A percentile compares a stretch with the other conserved stretches of the same genome.
phyloP scores from a whole-genome alignment of 2,113 vertebrate species.

The Ardeotis arabs region DNA sequence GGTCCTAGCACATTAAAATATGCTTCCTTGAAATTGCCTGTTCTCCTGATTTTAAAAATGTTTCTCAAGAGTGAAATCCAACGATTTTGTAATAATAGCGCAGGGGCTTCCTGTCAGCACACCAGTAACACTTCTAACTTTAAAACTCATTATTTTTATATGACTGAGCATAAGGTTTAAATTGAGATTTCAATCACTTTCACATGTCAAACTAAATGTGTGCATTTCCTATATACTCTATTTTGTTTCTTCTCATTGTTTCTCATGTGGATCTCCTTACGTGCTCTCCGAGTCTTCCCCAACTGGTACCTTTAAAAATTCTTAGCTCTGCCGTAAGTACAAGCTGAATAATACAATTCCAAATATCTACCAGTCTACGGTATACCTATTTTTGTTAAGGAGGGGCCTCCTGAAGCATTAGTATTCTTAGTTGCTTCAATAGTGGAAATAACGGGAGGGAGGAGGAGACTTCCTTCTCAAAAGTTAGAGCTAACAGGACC shows the following conservation, averaged over 20 bases:
- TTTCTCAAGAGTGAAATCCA: neutral
- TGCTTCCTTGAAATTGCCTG: neutral
- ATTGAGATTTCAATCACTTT: neutral
- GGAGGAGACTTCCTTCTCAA: neutral
- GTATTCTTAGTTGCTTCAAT: conserved; percentile 43
- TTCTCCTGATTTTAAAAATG: neutral
- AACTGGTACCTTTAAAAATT: neutral
- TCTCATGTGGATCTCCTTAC: neutral
- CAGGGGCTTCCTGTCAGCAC: neutral
- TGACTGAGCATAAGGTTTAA: neutral
- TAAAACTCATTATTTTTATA: neutral
- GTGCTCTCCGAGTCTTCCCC: neutral
- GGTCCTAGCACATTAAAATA: neutral
- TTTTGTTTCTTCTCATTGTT: neutral
- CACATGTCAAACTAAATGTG: neutral
- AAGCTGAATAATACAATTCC: neutral
- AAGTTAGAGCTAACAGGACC: neutral
- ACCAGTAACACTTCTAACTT: neutral
- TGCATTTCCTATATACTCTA: neutral
- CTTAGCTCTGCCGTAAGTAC: neutral
- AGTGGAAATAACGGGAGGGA: neutral
- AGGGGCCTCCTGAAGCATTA: conserved; percentile 11
- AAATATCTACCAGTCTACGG: neutral
- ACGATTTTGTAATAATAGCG: neutral
- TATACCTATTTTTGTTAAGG: neutral